A percentile compares a stretch with the other conserved stretches of the same genome.
Conservation (phyloP, 92 coral and sea anemone genomes). For the Galaxea fascicularis region DNA sequence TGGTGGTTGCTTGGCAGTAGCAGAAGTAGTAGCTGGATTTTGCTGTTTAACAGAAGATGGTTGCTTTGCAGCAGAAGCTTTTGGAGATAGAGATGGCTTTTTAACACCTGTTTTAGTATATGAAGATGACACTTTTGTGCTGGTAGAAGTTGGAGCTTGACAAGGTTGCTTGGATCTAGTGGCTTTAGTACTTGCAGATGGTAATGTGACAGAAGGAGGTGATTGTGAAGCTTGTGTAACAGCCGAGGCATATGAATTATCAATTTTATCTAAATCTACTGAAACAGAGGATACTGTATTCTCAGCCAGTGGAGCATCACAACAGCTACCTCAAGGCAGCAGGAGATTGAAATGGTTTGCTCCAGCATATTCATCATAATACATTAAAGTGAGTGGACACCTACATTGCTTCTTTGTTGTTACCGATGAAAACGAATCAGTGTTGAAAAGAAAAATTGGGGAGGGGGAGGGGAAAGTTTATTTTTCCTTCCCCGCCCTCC, state of each 20-base stretch:
- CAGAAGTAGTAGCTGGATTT: neutral
- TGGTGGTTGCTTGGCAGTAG: conserved; percentile 10
- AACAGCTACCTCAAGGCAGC: conserved; percentile 49
- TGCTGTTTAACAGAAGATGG: conserved; percentile 1
- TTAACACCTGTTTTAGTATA: conserved; percentile 1
- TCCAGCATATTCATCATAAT: conserved; percentile 41
- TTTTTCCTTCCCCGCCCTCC: no score
- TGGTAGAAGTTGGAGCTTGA: neutral
- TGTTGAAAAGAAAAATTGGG: no score
- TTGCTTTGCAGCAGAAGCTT: conserved; percentile 13
- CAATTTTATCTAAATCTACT: conserved; percentile 34
- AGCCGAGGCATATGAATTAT: conserved; percentile 25
- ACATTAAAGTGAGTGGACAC: conserved; percentile 71
- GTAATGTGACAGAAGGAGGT: conserved; percentile 31
- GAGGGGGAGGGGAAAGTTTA: no score
- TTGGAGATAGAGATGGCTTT: conserved; percentile 3
- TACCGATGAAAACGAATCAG: conserved; percentile 9
- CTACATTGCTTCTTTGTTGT: conserved; percentile 53
- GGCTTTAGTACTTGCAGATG: conserved; percentile 13
- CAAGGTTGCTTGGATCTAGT: conserved; percentile 7
- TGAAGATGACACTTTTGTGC: conserved; percentile 26
- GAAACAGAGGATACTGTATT: conserved; percentile 38
- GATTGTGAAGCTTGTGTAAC: conserved; percentile 4
- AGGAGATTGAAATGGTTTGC: conserved; percentile 64
- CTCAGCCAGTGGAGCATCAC: conserved; percentile 47